Conservation (phyloP, 1,140 invertebrate genomes). For the Harlomillsia oculata region DNA sequence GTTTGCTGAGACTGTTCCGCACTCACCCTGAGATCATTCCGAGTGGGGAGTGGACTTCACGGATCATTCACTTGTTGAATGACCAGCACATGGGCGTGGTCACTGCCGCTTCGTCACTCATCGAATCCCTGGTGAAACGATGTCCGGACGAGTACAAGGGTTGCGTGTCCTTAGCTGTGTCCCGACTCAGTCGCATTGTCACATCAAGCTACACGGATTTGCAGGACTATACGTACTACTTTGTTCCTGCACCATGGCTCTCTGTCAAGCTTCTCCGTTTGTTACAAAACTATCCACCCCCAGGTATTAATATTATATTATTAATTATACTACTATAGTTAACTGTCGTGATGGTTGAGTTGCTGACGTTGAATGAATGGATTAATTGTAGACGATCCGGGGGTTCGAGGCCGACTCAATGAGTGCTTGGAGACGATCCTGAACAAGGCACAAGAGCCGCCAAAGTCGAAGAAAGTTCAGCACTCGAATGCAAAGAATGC, state of each 20-base stretch:
- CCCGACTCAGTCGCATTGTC: slow-evolving; percentile 90
- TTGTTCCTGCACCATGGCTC: slow-evolving; percentile 99
- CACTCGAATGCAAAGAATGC: slow-evolving; percentile 99
- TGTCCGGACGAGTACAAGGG: slow-evolving; percentile 99
- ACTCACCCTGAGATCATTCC: slow-evolving; percentile 91
- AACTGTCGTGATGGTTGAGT: too few relatives aligned
- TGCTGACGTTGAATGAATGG: too few relatives aligned
- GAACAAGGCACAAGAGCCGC: slow-evolving; percentile 98
- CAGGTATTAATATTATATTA: slow-evolving; percentile 50
- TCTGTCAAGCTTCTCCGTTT: slow-evolving; percentile 94
- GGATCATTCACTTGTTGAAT: slow-evolving; percentile 97
- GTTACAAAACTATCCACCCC: slow-evolving; percentile 96
- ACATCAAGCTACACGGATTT: slow-evolving; percentile 96
- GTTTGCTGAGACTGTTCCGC: slow-evolving; percentile 82
- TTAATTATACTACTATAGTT: too few relatives aligned
- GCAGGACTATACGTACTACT: slow-evolving; percentile 99
- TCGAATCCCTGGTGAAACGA: slow-evolving; percentile 95
- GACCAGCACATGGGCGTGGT: slow-evolving; percentile 99
- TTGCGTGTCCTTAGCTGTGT: slow-evolving; percentile 95
- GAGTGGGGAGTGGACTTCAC: slow-evolving; percentile 94
- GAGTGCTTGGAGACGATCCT: slow-evolving; percentile 99
- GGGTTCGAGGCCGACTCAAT: slow-evolving; percentile 84
- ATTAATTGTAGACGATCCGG: slow-evolving; percentile 70
- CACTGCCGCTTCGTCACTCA: slow-evolving; percentile 93
- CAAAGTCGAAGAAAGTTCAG: slow-evolving; percentile 99